Base-by-base conservation (phyloP, 2,113 vertebrate genomes). In the Cynoglossus semilaevis region DNA sequence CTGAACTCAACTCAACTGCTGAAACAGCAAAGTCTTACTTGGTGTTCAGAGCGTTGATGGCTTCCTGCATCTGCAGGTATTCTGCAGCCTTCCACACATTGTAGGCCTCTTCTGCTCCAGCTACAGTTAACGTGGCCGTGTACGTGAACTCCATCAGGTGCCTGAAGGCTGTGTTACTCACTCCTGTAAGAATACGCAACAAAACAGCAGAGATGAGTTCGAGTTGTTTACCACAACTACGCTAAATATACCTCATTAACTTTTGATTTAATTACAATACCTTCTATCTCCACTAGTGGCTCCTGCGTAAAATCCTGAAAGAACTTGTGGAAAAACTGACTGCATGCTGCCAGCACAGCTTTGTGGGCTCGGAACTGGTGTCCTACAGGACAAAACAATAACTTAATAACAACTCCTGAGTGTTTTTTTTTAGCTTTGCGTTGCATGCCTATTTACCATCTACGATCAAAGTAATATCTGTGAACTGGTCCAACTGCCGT, bases 361-460 rank as follows among this genome's bases (percentile, higher is more conserved):
- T 98, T 99, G 86, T 98, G 97, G 49, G 97, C 97, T 88, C 96
- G 93, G 88, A 99, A 99, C 83, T 98, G 97, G 68, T 98, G 94
- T 72, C 97, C 97, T 98, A 65, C 12, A 68, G 56, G 70, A 70
- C 15, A 45, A 15, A 43, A n/a, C n/a, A 4, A 61, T 13, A 71
- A 0, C 14, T 4, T 67, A 29, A 40, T 34, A 7, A 51, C 11
- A 44, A 35, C 8, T 9, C 35, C 8, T 48, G 13, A 11, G 15
- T 41, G 8, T 4, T 3, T 40, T 19, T 48, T 53, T 42, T 9
- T 4, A 49, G 5, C 44, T 9, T 9, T 47, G 11, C 8, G n/a
- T 13, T 9, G 38, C 22, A n/a, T 3, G 18, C 3, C 15, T 29
- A 43, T 43, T 65, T 88, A 91, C 97, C 97, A 70, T 97, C 96